Percentiles rank a stretch among this genome's conserved stretches.
Conservation (phyloP, 2,797 vertebrate species). For the Columba guinea region DNA sequence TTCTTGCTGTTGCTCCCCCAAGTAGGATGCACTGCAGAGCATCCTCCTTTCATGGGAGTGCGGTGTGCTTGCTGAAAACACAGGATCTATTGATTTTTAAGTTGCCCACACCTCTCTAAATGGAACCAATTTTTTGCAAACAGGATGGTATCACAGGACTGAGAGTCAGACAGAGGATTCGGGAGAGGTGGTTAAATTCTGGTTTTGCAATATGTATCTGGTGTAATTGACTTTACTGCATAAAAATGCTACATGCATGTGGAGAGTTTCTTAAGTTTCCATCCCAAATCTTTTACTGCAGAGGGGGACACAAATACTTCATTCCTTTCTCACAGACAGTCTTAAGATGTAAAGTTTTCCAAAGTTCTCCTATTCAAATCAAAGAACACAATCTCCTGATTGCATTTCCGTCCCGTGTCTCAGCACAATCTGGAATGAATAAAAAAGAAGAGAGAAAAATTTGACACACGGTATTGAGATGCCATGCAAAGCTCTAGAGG, state of each 20-base stretch:
- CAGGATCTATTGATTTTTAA: neutral
- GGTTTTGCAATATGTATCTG: neutral
- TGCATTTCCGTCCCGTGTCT: neutral
- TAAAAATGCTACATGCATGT: neutral
- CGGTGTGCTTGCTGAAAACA: neutral
- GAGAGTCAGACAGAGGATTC: neutral
- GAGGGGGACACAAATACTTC: neutral
- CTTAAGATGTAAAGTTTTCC: neutral
- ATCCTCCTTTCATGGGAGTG: neutral
- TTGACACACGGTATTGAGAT: conserved; percentile 26
- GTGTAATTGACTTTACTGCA: neutral
- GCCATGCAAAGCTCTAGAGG: conserved; percentile 20
- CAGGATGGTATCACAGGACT: neutral
- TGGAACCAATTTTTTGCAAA: neutral
- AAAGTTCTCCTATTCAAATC: neutral
- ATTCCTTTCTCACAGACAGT: neutral
- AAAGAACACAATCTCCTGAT: neutral
- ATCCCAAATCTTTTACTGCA: neutral
- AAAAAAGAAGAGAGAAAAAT: conserved; percentile 2
- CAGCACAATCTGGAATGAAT: conserved; percentile 49
- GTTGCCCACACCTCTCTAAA: neutral
- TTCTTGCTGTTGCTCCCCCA: neutral
- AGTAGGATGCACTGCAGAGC: neutral
- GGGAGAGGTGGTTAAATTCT: neutral
- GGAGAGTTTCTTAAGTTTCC: neutral